Base-by-base conservation (phyloP, 2,888 invertebrate genomes). In the Gryllus longicercus region DNA sequence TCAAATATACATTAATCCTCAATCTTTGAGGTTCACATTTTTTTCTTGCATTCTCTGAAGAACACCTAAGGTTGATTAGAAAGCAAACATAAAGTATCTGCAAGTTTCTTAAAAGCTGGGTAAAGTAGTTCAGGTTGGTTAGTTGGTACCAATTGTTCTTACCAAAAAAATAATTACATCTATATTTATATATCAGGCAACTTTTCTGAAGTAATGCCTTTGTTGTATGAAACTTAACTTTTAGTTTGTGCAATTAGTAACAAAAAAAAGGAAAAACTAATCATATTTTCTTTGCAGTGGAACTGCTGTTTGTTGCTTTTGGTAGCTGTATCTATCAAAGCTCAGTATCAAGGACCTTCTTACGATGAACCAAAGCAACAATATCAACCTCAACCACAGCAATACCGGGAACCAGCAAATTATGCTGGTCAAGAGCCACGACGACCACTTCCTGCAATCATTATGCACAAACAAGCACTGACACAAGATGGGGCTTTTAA, bases 401-500 rank as follows among this genome's bases (percentile, higher is more conserved):
- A 78, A 85, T 63, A 63, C n/a, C 63, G 63, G 63, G 63, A 63
- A 63, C 63, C 63, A 63, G 63, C n/a, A n/a, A 14, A 63, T 18
- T 84, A 80, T 50, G 51, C 21, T 49, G 76, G 63, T 10, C 78
- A 78, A 23, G 79, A 79, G 74, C 80, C 80, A 11, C 85, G 84
- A 80, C 86, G 84, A 25, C 87, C 87, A 2, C 88, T 88, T 3
- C 87, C 91, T 0, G 87, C 89, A 81, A 92, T 92, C 51, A 82
- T 92, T 74, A 90, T 90, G 77, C 92, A 92, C 87, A 91, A 91
- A 82, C 91, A 92, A 84, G 90, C 91, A 0, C 85, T 92, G 16
- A 89, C 90, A 78, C 90, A 92, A 83, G 92, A 92, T 84, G 92
- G 93, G 2, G 90, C 90, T 5, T 93, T 93, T 86, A 92, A 91